Percentiles rank a stretch among this genome's conserved stretches.
phyloP scores from a whole-genome alignment of 1,140 invertebrate species.

The Lasaia peninsularis region DNA sequence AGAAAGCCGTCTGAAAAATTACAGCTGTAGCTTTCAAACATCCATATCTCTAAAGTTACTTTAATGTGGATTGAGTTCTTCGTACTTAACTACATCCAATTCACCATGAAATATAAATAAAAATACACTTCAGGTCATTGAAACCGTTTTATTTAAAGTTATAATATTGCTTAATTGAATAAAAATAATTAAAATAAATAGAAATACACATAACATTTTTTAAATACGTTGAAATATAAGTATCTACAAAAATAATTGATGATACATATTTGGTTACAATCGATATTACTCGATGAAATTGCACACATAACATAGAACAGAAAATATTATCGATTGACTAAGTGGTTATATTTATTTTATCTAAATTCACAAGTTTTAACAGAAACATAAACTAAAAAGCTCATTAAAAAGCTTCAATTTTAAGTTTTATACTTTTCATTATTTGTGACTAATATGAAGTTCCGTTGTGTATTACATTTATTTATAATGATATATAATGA shows the following conservation, averaged over 20 bases:
- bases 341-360: background rate
- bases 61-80: too few relatives aligned
- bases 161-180: slow-evolving; percentile 72
- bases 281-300: slow-evolving; percentile 1
- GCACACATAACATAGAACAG: background rate
- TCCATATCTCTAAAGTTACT: too few relatives aligned
- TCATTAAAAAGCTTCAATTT: too few relatives aligned
- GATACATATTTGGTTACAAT: slow-evolving; percentile 34
- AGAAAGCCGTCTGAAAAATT: too few relatives aligned
- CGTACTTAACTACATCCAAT: too few relatives aligned
- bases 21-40: too few relatives aligned
- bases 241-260: slow-evolving; percentile 44
- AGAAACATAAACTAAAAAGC: background rate
- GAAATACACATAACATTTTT: slow-evolving; percentile 58
- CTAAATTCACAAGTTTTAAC: background rate
- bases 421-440: too few relatives aligned
- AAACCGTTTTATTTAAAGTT: slow-evolving; percentile 62
- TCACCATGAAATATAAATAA: slow-evolving; percentile 24
- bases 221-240: slow-evolving; percentile 47
- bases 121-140: slow-evolving; percentile 37
- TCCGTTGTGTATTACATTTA: too few relatives aligned
- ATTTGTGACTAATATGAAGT: too few relatives aligned
- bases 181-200: slow-evolving; percentile 69
- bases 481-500: too few relatives aligned
- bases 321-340: background rate